A percentile compares a stretch with the other conserved stretches of the same genome.
These are phyloP conservation scores for Physocephala rufipes DNA, from an alignment of 2,888 invertebrate species.

Conservation along the genomic window DNA sequence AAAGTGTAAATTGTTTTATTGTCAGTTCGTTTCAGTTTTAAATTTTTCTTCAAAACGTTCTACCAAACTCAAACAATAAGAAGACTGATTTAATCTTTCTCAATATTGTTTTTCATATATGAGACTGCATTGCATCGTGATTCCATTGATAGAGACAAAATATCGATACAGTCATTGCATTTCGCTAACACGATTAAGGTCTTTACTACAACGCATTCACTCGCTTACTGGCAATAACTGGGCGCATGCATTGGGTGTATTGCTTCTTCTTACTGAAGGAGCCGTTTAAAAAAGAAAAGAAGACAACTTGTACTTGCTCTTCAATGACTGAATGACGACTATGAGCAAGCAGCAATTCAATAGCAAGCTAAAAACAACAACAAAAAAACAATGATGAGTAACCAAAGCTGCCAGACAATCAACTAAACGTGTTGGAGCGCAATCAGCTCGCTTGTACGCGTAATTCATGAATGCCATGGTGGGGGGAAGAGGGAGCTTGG, in stretches of 20 bases:
- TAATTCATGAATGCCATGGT: slow-evolving; percentile 42
- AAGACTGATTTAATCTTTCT: neutral
- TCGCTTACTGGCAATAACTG: slow-evolving; percentile 14
- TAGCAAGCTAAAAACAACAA: no score
- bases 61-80: neutral
- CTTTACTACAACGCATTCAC: slow-evolving; percentile 6
- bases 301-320: slow-evolving; percentile 31
- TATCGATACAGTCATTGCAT: neutral
- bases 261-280: slow-evolving; percentile 19
- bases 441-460: slow-evolving; percentile 50
- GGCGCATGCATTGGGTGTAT: neutral
- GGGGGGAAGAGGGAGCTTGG: neutral
- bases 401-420: slow-evolving; percentile 4
- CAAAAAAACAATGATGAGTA: neutral
- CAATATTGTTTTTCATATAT: neutral
- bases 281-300: slow-evolving; percentile 38
- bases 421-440: slow-evolving; percentile 45
- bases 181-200: neutral
- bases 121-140: no score
- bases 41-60: neutral
- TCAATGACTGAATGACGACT: slow-evolving; percentile 4
- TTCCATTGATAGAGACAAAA: no score
- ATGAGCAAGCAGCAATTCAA: neutral
- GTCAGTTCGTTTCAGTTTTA: neutral
- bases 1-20: neutral